These are phyloP conservation scores for Yponomeuta sedellus DNA, from an alignment of 2,888 invertebrate genomes.

Conservation along the genomic window DNA sequence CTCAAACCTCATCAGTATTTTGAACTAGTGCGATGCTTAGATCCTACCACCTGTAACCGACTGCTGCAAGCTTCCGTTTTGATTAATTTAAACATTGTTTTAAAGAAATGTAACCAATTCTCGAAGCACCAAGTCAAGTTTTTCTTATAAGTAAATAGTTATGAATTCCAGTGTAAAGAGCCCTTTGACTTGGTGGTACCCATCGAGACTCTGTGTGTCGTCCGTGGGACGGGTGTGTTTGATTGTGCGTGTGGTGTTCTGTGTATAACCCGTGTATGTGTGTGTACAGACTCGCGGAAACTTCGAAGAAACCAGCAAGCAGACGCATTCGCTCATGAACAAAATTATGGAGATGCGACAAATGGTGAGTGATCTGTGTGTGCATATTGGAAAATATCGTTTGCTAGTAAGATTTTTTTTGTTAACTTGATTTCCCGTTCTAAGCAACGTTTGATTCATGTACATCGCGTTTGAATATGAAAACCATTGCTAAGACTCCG, in stretches of 20 bases:
- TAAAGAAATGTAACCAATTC: neutral
- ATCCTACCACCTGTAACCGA: neutral
- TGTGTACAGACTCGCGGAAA: slow-evolving; percentile 88
- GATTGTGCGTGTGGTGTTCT: slow-evolving; percentile 20
- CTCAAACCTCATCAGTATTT: neutral
- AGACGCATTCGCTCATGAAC: slow-evolving; percentile 94
- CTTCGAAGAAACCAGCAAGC: slow-evolving; percentile 93
- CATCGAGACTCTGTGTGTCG: slow-evolving; percentile 10
- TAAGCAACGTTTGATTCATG: too few species aligned
- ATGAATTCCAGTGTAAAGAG: too few species aligned
- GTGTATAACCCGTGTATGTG: slow-evolving; percentile 29
- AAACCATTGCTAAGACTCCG: too few species aligned
- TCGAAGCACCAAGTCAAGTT: neutral
- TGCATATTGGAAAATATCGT: too few species aligned
- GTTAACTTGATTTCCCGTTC: too few species aligned
- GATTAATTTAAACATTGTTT: slow-evolving; percentile 2
- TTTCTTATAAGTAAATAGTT: too few species aligned
- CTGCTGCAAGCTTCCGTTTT: neutral
- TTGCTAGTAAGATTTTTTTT: too few species aligned
- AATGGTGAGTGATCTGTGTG: slow-evolving; percentile 76
- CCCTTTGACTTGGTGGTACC: too few species aligned
- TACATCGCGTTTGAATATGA: too few species aligned
- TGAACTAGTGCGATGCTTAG: slow-evolving; percentile 1
- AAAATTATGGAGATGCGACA: slow-evolving; percentile 97
- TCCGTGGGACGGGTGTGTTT: neutral